A percentile compares a stretch with the other conserved stretches of the same genome.
phyloP scores from a whole-genome alignment of 2,113 vertebrate species.

The Cryptoleucopteryx plumbea region DNA sequence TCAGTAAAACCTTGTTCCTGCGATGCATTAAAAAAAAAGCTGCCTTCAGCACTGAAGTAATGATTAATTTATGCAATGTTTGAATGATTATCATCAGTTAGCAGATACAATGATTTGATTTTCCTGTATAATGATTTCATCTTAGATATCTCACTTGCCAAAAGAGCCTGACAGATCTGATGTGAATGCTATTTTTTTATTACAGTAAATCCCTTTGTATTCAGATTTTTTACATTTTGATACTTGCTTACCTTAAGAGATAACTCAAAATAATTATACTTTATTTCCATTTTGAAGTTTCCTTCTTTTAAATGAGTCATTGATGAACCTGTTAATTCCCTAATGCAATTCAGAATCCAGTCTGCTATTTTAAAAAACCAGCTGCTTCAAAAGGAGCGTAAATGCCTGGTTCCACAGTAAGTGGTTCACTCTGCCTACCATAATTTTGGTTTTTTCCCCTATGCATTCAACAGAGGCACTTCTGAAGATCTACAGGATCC shows the following conservation, averaged over 20 bases:
- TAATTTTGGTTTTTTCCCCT: background rate
- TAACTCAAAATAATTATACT: background rate
- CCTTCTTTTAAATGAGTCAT: background rate
- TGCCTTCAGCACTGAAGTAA: background rate
- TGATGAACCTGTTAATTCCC: background rate
- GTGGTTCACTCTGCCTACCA: background rate
- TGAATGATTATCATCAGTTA: slow-evolving; percentile 37
- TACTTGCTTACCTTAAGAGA: background rate
- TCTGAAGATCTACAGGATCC: background rate
- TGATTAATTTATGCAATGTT: slow-evolving; percentile 49
- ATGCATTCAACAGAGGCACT: background rate
- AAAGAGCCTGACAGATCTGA: background rate
- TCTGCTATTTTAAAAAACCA: background rate
- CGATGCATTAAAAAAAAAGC: background rate
- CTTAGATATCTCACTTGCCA: background rate
- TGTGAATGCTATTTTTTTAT: background rate
- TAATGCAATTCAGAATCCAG: background rate
- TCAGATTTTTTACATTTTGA: background rate
- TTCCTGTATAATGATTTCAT: slow-evolving; percentile 31
- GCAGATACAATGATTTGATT: slow-evolving; percentile 29
- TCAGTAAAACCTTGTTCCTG: background rate
- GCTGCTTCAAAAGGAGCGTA: background rate
- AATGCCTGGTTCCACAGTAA: background rate
- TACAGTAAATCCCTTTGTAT: background rate
- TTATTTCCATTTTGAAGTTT: background rate